Evolutionary conservation across 2,113 vertebrate species (phyloP), one percentile per base, ranked within the genome.

Genomic region (Heterochromis multidens): DNA sequence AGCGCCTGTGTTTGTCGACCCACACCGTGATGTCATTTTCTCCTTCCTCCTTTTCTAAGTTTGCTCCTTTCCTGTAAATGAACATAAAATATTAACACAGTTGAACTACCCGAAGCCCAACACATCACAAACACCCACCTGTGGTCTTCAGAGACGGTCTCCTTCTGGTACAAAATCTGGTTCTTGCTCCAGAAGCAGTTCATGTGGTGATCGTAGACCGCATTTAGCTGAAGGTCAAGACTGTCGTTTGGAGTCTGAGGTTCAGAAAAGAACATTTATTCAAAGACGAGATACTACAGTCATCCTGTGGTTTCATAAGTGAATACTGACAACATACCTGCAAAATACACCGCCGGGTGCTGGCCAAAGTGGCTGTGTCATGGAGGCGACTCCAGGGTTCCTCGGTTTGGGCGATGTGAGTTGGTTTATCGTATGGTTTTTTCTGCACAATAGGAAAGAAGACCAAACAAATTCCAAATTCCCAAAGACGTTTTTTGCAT

Each of bases 341-440:
- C 29, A 65, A 84, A 3, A 81, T 79, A 23, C 91, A 94, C 67
- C 92, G 89, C 33, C 81, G 92, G 46, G 63, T 90, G 87, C 96
- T 97, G 79, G 95, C 86, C 17, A 85, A 0, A 0, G 97, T 97
- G 6, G 89, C 82, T 5, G 77, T 59, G 23, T 93, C 83, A 58
- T 92, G 87, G 21, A 98, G 96, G 12, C 94, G 95, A 72, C 88
- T 92, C 97, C 97, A 97, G 0, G 97, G 96, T n/a, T 97, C 94
- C 27, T 96, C 95, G 8, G 92, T 94, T 76, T 97, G 97, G 31
- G 93, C 93, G 2, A 97, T 72, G 67, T 97, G 96, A 27, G 88
- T 79, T 7, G 96, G 96, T 63, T 89, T 95, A 31, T 87, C 58
- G 59, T 11, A 87, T 0, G 72, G 46, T 17, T 9, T 25, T 87